phyloP scores from a whole-genome alignment of 2,797 vertebrate species.

The Cephalopachus bancanus region DNA sequence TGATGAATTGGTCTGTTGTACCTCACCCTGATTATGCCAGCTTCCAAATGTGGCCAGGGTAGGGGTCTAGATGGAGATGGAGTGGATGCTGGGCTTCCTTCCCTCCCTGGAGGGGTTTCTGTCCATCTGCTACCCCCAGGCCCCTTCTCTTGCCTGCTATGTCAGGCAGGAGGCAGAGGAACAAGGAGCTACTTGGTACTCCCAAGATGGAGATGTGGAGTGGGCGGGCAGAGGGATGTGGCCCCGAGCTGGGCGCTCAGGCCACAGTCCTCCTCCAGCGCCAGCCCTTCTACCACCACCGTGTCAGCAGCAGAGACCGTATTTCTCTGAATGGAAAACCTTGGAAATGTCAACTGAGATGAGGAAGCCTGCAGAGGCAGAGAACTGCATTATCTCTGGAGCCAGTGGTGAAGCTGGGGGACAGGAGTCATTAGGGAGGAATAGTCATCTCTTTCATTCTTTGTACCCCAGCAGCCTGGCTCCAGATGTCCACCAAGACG shows the following conservation, averaged over 20 bases:
- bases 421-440: background rate
- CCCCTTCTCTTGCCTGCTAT: background rate
- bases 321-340: constrained; percentile 69
- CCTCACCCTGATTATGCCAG: background rate
- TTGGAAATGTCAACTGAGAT: constrained; percentile 61
- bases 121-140: background rate
- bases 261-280: background rate
- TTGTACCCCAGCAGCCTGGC: background rate
- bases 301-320: background rate
- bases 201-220: background rate
- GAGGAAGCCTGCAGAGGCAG: constrained; percentile 29
- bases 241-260: constrained; percentile 19
- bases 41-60: background rate
- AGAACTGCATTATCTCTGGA: constrained; percentile 18
- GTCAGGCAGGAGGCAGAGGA: background rate
- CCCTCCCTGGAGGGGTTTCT: background rate
- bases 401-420: background rate
- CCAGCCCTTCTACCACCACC: background rate
- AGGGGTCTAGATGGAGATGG: background rate
- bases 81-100: background rate
- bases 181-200: background rate
- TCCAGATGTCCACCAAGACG: background rate
- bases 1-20: background rate
- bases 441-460: background rate
- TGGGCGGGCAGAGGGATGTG: background rate